These are phyloP conservation scores for Hemibagrus wyckioides DNA, from an alignment of 2,113 vertebrate genomes.

Conservation along the genomic window DNA sequence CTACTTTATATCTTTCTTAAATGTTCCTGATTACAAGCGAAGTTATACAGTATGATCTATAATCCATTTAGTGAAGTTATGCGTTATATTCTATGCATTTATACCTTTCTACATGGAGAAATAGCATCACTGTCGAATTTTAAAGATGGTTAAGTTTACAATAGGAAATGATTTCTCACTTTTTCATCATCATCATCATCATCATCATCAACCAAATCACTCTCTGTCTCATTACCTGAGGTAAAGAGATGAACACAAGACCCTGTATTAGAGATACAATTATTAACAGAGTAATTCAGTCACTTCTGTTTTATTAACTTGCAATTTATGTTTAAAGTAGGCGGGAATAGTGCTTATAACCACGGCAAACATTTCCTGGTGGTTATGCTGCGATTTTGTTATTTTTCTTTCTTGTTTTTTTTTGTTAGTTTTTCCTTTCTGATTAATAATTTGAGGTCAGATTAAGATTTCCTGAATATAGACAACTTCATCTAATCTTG, in stretches of 20 bases:
- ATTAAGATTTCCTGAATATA: background rate
- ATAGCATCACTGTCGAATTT: background rate
- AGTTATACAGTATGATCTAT: too few species aligned
- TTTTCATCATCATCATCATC: background rate
- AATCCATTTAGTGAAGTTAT: background rate
- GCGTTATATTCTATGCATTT: background rate
- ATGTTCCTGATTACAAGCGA: too few species aligned
- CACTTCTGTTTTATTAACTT: background rate
- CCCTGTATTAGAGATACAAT: background rate
- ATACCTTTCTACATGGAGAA: background rate
- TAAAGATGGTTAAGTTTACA: background rate
- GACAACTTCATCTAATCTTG: too few species aligned
- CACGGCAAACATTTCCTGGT: background rate
- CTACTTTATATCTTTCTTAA: background rate
- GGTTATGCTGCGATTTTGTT: background rate
- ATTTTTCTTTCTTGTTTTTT: background rate
- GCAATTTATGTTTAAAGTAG: background rate
- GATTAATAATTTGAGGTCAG: background rate
- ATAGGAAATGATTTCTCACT: background rate
- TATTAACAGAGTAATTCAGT: background rate
- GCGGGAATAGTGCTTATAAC: background rate
- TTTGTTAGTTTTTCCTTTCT: background rate
- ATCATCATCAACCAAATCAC: background rate
- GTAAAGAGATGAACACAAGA: background rate
- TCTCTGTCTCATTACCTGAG: background rate